Conservation (phyloP, 1,140 invertebrate species). For the Macrotrachela quadricornifera region DNA sequence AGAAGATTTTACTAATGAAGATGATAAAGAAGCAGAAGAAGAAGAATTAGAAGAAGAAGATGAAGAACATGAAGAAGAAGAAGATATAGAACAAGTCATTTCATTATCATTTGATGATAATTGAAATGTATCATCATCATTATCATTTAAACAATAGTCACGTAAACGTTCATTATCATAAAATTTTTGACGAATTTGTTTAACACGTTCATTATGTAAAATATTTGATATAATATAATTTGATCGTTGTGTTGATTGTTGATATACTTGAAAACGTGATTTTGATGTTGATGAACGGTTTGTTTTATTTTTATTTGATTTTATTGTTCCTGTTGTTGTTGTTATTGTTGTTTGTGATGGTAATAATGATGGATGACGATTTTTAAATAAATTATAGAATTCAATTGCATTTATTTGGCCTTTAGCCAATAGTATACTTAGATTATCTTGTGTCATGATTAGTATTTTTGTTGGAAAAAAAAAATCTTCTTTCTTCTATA, state of each 20-base stretch:
- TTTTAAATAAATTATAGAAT: conserved; percentile 8
- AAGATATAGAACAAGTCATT: neutral
- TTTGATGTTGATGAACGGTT: neutral
- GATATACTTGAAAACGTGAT: neutral
- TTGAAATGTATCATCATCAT: neutral
- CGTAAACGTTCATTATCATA: conserved; percentile 2
- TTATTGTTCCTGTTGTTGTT: too few relatives aligned
- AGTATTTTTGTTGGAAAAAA: too few relatives aligned
- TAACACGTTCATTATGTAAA: conserved; percentile 6
- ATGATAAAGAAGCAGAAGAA: neutral
- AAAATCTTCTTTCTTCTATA: too few relatives aligned
- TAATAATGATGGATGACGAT: neutral
- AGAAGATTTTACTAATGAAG: neutral
- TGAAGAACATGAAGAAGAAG: neutral
- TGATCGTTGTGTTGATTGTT: neutral
- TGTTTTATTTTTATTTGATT: neutral
- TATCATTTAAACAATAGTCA: neutral
- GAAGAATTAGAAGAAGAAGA: neutral
- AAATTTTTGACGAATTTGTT: conserved; percentile 6
- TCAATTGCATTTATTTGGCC: conserved; percentile 9
- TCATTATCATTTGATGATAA: too few relatives aligned
- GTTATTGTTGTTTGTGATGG: too few relatives aligned
- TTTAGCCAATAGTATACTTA: neutral
- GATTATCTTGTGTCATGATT: too few relatives aligned
- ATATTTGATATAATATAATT: neutral